phyloP scores from a whole-genome alignment of 2,888 invertebrate genomes.

The Quadroppia sp. region DNA sequence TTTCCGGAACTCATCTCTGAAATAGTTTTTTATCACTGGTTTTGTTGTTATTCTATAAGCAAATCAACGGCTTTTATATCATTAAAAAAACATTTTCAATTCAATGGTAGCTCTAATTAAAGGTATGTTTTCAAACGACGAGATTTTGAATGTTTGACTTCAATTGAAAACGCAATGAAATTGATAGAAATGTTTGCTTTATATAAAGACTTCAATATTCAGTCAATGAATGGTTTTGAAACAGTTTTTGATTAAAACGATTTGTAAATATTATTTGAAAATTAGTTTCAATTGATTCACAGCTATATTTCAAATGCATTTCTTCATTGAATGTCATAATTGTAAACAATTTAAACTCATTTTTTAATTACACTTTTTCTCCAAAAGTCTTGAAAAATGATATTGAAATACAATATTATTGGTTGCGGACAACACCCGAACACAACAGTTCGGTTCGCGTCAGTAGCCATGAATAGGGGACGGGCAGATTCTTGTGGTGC shows the following conservation, averaged over 20 bases:
- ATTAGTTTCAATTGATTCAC: too few species aligned
- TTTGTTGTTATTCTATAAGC: neutral
- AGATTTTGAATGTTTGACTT: too few species aligned
- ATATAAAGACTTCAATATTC: too few species aligned
- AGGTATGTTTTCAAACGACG: too few species aligned
- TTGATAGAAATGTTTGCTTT: too few species aligned
- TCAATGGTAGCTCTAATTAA: too few species aligned
- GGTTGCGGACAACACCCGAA: constrained; percentile 17
- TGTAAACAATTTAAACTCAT: neutral
- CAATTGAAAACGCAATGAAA: too few species aligned
- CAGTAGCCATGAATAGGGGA: neutral
- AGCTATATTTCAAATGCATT: too few species aligned
- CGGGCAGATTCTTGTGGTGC: too few species aligned
- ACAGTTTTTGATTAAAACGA: neutral
- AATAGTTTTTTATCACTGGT: neutral
- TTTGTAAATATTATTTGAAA: too few species aligned
- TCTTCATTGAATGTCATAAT: too few species aligned
- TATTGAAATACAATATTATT: neutral
- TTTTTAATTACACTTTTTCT: neutral
- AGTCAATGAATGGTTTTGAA: too few species aligned
- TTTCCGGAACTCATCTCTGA: constrained; percentile 5
- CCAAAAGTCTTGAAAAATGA: neutral
- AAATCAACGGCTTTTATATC: neutral
- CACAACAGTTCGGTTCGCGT: constrained; percentile 1
- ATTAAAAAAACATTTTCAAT: constrained; percentile 32